These are phyloP conservation scores for Oikopleura dioica DNA, from an alignment of 23 tunicate species.

Conservation along the genomic window DNA sequence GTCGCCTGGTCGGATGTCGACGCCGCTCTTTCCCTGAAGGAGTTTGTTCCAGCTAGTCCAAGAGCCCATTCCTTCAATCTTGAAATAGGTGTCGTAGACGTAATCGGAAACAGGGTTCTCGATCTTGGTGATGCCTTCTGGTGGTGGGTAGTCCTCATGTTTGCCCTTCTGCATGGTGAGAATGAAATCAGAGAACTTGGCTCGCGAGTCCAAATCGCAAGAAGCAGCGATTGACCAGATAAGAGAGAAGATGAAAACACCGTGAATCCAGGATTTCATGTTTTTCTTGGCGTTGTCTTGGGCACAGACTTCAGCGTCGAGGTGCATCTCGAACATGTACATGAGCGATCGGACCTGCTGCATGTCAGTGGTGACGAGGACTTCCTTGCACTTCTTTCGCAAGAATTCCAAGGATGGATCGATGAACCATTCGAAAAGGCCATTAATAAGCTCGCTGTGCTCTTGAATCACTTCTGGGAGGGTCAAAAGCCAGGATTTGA, in stretches of 20 bases:
- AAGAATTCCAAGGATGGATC: conserved; percentile 39
- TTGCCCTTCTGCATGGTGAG: conserved; percentile 32
- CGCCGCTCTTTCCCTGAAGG: conserved; percentile 27
- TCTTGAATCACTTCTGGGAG: conserved; percentile 51
- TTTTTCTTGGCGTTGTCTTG: conserved; percentile 48
- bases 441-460: conserved; percentile 37
- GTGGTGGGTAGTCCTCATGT: conserved; percentile 39
- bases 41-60: conserved; percentile 74
- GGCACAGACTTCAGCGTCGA: conserved; percentile 16
- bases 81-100: conserved; percentile 41
- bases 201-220: conserved; percentile 52
- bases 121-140: conserved; percentile 34
- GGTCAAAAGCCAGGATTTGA: conserved; percentile 40
- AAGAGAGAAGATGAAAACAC: conserved; percentile 65
- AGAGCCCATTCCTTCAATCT: conserved; percentile 37
- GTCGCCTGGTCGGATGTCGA: neutral
- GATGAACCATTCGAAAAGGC: conserved; percentile 46
- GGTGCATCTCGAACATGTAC: conserved; percentile 80
- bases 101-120: conserved; percentile 50
- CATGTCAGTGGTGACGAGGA: conserved; percentile 36
- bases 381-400: conserved; percentile 78
- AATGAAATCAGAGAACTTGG: conserved; percentile 37
- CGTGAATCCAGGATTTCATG: conserved; percentile 57
- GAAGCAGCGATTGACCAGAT: conserved; percentile 69
- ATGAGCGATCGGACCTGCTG: conserved; percentile 61